Evolutionary conservation across 2,797 vertebrate genomes (phyloP), one percentile per base, ranked within the genome.

Genomic region (Pseudochirops cupreus): DNA sequence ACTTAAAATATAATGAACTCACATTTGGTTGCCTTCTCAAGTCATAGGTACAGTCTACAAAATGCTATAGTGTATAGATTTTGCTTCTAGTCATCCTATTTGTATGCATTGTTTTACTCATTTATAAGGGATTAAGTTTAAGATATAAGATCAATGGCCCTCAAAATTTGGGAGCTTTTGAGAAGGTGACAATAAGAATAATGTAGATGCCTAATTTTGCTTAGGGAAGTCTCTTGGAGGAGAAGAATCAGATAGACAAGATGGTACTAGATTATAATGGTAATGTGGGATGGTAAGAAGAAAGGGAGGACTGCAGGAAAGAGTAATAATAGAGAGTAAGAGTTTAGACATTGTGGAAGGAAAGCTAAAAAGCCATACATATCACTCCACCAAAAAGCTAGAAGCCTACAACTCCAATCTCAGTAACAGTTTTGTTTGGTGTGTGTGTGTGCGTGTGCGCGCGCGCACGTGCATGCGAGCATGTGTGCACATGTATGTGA

Each of bases 111-210:
- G 46, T 92, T 59, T 92, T 90, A 94, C 9, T 87, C 94, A 92
- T 96, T 96, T 93, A 92, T 95, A 59, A 97, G 96, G 50, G 91
- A 90, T 74, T 54, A 94, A n/a, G 89, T 74, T 57, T 92, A 82
- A 94, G 93, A 95, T 46, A 92, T 11, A 94, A 18, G 67, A 89
- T 92, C n/a, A 62, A 31, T 97, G 94, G 90, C 93, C 94, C 96
- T 95, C 18, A 53, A n/a, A 0, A 26, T 82, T 26, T 46, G n/a
- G 74, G 21, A 82, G 39, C 54, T 39, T 91, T 29, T 91, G 29
- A 93, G 90, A 26, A 94, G 16, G 90, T 7, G 4, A 90, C 50
- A 93, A 96, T 90, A 28, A 74, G 11, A 91, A 54, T 24, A 67
- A 53, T 94, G 39, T 53, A 82, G 21, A 46, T 82, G 16, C n/a